Percentiles rank a stretch among this genome's conserved stretches.
phyloP scores from a whole-genome alignment of 1,140 invertebrate species.

The Yoshiicerus persimilis region DNA sequence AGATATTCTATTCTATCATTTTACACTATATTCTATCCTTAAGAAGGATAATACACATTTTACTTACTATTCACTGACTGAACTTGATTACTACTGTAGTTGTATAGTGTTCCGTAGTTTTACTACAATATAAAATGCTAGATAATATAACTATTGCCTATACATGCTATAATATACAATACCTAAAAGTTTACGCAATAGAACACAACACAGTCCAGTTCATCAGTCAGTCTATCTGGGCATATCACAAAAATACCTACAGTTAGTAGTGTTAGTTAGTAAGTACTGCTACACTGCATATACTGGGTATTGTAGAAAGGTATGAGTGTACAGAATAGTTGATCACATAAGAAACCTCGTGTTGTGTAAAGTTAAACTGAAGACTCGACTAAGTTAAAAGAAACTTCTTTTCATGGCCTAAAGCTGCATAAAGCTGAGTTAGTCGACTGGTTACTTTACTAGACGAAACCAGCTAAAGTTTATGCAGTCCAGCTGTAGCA shows the following conservation, averaged over 20 bases:
- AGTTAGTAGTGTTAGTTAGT: not conserved
- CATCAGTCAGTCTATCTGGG: not conserved
- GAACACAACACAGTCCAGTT: no score
- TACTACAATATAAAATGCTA: no score
- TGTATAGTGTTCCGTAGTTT: not conserved
- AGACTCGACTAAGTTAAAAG: not conserved
- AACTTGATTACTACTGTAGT: not conserved
- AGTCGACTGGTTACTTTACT: not conserved
- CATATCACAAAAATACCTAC: not conserved
- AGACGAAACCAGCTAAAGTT: not conserved
- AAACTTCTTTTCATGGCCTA: slow-evolving; percentile 19
- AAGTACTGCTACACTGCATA: not conserved
- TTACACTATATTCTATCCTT: no score
- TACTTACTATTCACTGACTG: not conserved
- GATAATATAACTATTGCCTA: no score
- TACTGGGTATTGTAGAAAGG: no score
- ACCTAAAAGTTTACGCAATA: no score
- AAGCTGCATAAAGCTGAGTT: not conserved
- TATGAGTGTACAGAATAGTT: no score
- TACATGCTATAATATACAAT: no score
- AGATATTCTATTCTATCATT: not conserved
- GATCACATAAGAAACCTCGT: not conserved
- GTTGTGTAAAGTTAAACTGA: not conserved
- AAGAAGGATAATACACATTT: not conserved
- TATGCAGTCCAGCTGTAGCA: not conserved